Evolutionary conservation across 2,888 invertebrate genomes (phyloP).

Genomic region (Chrysina gloriosa): DNA sequence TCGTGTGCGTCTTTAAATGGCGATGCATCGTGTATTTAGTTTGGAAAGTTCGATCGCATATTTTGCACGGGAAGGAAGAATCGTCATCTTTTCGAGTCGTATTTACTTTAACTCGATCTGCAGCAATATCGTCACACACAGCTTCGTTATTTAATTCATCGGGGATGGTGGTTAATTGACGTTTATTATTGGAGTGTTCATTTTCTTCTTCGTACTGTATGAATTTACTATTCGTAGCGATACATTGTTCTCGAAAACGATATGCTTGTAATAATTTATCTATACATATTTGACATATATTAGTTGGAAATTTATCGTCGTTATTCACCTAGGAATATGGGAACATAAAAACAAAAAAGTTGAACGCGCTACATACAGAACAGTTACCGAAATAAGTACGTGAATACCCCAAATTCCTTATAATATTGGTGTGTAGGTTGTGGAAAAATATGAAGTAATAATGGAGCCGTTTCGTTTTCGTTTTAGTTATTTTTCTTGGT

Average conservation of each 20-base stretch:
- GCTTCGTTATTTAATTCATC: background rate
- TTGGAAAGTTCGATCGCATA: slow-evolving; percentile 49
- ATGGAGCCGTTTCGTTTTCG: too few species aligned
- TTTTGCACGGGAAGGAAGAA: slow-evolving; percentile 44
- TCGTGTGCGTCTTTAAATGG: slow-evolving; percentile 52
- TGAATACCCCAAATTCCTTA: too few species aligned
- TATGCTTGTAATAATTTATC: slow-evolving; percentile 52
- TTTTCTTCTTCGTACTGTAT: background rate
- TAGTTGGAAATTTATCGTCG: slow-evolving; percentile 51
- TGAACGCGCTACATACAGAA: too few species aligned
- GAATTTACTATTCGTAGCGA: background rate
- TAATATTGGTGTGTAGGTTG: too few species aligned
- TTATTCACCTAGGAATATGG: slow-evolving; percentile 47
- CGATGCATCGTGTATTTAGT: slow-evolving; percentile 52
- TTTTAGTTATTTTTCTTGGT: too few species aligned
- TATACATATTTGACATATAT: slow-evolving; percentile 54
- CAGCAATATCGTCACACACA: background rate
- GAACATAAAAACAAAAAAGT: background rate
- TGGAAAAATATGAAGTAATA: too few species aligned
- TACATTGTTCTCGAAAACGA: slow-evolving; percentile 54
- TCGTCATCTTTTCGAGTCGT: background rate
- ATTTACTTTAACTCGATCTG: background rate
- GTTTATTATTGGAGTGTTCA: slow-evolving; percentile 23
- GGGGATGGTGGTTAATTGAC: background rate
- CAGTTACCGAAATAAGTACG: too few species aligned